Conservation (phyloP, 1,140 invertebrate genomes). For the Zaprionus lachaisei region DNA sequence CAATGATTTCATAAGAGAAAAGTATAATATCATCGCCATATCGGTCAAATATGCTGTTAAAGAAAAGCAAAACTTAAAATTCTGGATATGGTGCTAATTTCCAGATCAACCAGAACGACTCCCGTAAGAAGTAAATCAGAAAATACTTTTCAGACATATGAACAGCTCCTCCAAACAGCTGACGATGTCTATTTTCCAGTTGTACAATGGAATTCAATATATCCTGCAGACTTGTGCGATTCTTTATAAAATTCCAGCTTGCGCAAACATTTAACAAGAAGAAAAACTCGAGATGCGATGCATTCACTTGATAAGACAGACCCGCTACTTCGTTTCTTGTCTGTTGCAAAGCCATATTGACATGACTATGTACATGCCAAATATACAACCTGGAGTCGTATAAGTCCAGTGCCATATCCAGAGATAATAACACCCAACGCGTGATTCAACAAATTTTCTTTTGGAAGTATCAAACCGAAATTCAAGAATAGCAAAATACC, state of each 20-base stretch:
- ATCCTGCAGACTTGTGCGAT: background rate
- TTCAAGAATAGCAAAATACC: background rate
- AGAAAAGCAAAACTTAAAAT: background rate
- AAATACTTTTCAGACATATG: background rate
- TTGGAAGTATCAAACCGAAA: background rate
- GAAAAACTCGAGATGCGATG: background rate
- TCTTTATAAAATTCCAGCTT: background rate
- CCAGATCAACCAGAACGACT: background rate
- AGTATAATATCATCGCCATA: background rate
- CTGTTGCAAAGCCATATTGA: background rate
- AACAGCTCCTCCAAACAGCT: background rate
- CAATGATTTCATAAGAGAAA: background rate
- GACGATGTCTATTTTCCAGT: background rate
- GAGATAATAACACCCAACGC: background rate
- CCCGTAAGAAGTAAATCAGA: background rate
- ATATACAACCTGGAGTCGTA: background rate
- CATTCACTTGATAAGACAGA: background rate
- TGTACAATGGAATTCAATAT: background rate
- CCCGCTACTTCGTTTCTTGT: background rate
- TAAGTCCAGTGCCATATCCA: background rate
- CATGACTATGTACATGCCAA: background rate
- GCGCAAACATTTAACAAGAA: background rate
- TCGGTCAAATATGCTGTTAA: background rate
- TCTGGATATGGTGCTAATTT: background rate
- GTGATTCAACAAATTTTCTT: background rate